These are phyloP conservation scores for Leptinotarsa tumamoca DNA, from an alignment of 2,888 invertebrate species.

Conservation along the genomic window DNA sequence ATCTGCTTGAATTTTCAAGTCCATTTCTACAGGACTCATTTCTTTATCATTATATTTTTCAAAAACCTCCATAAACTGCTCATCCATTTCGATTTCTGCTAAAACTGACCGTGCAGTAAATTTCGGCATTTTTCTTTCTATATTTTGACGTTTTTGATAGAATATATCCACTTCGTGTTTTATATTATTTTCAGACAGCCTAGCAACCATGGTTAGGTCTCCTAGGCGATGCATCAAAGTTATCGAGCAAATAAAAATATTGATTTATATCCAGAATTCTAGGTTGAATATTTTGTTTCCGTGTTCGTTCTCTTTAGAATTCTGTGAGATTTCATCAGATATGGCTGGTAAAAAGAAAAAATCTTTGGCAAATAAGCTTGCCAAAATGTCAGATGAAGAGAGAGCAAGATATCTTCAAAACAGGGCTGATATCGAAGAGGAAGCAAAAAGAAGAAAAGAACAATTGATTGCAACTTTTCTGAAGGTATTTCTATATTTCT, in stretches of 20 bases:
- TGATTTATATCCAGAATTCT: neutral
- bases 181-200: neutral
- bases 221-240: slow-evolving; percentile 7
- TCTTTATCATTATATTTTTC: slow-evolving; percentile 39
- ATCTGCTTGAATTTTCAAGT: slow-evolving; percentile 70
- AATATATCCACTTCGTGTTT: neutral
- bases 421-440: slow-evolving; percentile 85
- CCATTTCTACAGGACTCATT: slow-evolving; percentile 60
- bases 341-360: slow-evolving; percentile 74
- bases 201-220: slow-evolving; percentile 9
- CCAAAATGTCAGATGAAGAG: slow-evolving; percentile 89
- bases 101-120: slow-evolving; percentile 26
- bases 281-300: neutral
- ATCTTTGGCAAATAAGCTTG: slow-evolving; percentile 79
- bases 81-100: slow-evolving; percentile 35
- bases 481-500: slow-evolving; percentile 72
- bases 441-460: slow-evolving; percentile 82
- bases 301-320: neutral
- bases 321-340: slow-evolving; percentile 34
- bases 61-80: slow-evolving; percentile 34
- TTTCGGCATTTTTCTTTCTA: slow-evolving; percentile 32
- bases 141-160: neutral
- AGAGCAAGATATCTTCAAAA: slow-evolving; percentile 84
- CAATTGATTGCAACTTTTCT: slow-evolving; percentile 84
- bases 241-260: neutral